Percentiles rank a stretch among this genome's conserved stretches.
These are phyloP conservation scores for Neolamprologus hecqui DNA, from an alignment of 2,113 vertebrate genomes.

Conservation along the genomic window DNA sequence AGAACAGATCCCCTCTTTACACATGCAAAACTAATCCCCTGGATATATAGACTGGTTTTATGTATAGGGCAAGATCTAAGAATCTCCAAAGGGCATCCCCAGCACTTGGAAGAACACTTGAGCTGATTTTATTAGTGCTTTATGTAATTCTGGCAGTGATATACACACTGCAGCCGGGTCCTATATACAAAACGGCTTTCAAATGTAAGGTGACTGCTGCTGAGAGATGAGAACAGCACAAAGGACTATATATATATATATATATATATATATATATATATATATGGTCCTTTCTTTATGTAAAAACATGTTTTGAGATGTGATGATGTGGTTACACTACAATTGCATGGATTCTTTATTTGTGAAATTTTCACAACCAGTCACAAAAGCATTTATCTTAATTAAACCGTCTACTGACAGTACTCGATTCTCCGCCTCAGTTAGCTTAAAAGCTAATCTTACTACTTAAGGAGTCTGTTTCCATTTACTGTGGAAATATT, in stretches of 20 bases:
- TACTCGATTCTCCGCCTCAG: neutral
- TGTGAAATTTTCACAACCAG: neutral
- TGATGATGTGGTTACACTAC: slow-evolving; percentile 1
- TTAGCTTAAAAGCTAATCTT: slow-evolving; percentile 36
- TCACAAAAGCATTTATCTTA: neutral
- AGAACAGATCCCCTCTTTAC: slow-evolving; percentile 79
- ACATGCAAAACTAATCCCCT: slow-evolving; percentile 87
- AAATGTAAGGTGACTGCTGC: slow-evolving; percentile 83
- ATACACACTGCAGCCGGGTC: slow-evolving; percentile 63
- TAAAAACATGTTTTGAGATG: slow-evolving; percentile 5
- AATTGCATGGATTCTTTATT: neutral
- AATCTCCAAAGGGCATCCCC: slow-evolving; percentile 83
- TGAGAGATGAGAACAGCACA: slow-evolving; percentile 73
- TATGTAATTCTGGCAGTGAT: slow-evolving; percentile 83
- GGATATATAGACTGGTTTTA: slow-evolving; percentile 84
- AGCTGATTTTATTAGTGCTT: slow-evolving; percentile 86
- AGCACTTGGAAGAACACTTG: slow-evolving; percentile 83
- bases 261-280: no score
- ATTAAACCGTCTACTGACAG: neutral
- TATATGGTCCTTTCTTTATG: neutral
- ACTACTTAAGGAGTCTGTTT: slow-evolving; percentile 41
- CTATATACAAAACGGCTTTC: slow-evolving; percentile 81
- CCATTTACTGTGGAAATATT: slow-evolving; percentile 58
- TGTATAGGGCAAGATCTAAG: slow-evolving; percentile 78
- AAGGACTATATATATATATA: rapidly evolving